Evolutionary conservation across 2,797 vertebrate genomes (phyloP), one percentile per base, ranked within the genome.

Genomic region (Dendrocincla tyrannina): DNA sequence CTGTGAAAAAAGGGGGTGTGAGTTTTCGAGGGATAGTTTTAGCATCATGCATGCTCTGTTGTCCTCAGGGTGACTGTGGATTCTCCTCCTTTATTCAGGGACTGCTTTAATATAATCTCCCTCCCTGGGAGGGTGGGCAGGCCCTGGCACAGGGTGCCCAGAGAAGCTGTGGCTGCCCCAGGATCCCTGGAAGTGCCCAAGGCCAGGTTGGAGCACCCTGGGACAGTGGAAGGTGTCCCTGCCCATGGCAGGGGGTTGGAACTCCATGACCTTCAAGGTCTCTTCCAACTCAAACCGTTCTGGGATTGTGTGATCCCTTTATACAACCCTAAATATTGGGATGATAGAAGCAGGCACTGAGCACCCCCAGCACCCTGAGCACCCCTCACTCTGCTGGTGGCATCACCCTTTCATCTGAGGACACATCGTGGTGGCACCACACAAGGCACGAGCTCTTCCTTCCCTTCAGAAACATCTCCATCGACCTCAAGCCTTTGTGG

Each of bases 371-470:
- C 17, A 55, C 53, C 55, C 55, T 24, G 53, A 22, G 53, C 53
- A 56, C 53, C 53, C 53, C 28, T 56, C 32, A 23, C 53, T 22
- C 32, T 19, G 11, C 52, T 19, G 18, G 18, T 53, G 52, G 19
- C 30, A 19, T 20, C 17, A 55, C 50, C 28, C 9, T 55, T 55
- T n/a, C 32, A 32, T 10, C 30, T 1, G 46, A 30, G 76, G 37
- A 17, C 55, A 2, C 19, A 4, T 66, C 11, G 1, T 12, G 1
- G 32, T 10, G 12, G 41, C 62, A 33, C 3, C 50, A 7, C 1
- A 5, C 49, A 5, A 41, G 5, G 44, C 8, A 32, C n/a, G 9
- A 15, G 14, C 53, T 56, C 64, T 50, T 64, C 68, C 75, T 49
- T 70, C 0, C 5, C 66, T 47, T 30, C 18, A 6, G 28, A 39